Evolutionary conservation across 2,797 vertebrate species (phyloP).

Genomic region (Paramormyrops hopkinsi): DNA sequence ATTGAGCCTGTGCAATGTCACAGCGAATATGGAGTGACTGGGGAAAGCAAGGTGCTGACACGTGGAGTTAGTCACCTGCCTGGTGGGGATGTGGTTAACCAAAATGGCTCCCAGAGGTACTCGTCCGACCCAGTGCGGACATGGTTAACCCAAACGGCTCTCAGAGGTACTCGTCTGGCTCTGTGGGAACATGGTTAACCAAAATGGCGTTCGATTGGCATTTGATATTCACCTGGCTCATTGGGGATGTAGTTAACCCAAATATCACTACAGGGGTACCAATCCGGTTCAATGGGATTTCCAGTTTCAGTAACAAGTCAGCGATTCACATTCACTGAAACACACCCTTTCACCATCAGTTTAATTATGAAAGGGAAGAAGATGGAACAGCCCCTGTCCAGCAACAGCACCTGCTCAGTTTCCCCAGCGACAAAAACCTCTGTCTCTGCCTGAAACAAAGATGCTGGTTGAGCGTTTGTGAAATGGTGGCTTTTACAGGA

Average conservation of each 20-base stretch:
- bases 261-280: background rate
- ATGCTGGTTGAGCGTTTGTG: background rate
- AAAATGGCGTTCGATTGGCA: background rate
- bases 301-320: background rate
- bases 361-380: background rate
- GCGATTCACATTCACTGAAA: background rate
- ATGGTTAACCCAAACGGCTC: background rate
- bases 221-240: background rate
- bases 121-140: accelerated
- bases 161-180: background rate
- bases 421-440: background rate
- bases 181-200: background rate
- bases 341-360: background rate
- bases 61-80: background rate
- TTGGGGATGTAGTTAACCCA: background rate
- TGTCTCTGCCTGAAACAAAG: background rate
- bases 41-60: background rate
- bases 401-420: background rate
- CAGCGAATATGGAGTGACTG: background rate
- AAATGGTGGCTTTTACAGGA: background rate
- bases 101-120: background rate
- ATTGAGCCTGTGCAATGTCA: background rate
- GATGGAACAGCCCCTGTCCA: background rate
- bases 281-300: background rate
- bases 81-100: background rate